Evolutionary conservation across 1,140 invertebrate species (phyloP), one percentile per base, ranked within the genome.

Genomic region (Drosophila mayri): DNA sequence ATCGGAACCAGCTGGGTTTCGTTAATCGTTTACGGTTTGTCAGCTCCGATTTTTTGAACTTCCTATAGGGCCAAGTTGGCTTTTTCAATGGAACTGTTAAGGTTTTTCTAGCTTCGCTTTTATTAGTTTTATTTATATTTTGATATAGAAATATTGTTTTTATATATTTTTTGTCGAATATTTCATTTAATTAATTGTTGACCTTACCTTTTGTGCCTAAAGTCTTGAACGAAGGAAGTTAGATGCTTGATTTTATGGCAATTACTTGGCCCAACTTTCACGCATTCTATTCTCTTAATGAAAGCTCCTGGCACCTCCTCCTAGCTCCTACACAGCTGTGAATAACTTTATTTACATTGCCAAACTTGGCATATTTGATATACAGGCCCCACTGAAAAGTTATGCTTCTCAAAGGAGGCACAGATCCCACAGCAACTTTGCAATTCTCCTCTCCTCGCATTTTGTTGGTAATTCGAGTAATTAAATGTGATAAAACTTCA

Each of bases 11-110:
- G 63, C 58, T 66, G 63, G 20, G 40, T 12, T 46, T 63, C 40
- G 58, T 66, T 66, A 66, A 70, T 70, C 66, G 63, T 67, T 70
- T 55, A 55, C 66, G 63, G 38, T 70, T 67, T 70, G 66, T 44
- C 66, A 70, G 66, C 66, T 70, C 40, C n/a, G 40, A 52, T 49
- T 47, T 67, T 30, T 63, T 37, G 4, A 25, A 47, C 35, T 47
- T 38, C 40, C 60, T 46, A 18, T 25, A 44, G 18, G n/a, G n/a
- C n/a, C n/a, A n/a, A n/a, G n/a, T n/a, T n/a, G n/a, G n/a, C n/a
- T 22, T 28, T 18, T 55, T 37, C 4, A 20, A 16, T 30, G 38
- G n/a, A 5, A 30, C 32, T 18, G 37, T 25, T 20, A 28, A 61
- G 18, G 25, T 25, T 22, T 22, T 2, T 22, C 22, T 22, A 22